Evolutionary conservation across 2,888 invertebrate genomes (phyloP).

Genomic region (Himalopsyche tibetana): DNA sequence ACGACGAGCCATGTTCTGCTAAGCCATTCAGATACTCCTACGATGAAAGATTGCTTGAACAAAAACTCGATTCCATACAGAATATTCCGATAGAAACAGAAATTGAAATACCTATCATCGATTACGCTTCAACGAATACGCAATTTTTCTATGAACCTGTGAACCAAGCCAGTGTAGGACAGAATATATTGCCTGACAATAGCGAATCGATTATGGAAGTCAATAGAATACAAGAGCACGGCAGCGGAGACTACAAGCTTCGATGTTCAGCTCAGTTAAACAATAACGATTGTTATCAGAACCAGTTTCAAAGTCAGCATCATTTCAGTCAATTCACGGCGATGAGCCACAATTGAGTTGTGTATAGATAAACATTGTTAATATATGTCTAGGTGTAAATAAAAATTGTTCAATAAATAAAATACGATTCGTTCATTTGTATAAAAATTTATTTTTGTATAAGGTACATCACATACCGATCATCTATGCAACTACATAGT

Average conservation of each 20-base stretch:
- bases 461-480: conserved; percentile 67
- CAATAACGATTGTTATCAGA: conserved; percentile 63
- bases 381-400: conserved; percentile 45
- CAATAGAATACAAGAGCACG: conserved; percentile 50
- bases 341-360: conserved; percentile 56
- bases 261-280: conserved; percentile 57
- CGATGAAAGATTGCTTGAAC: conserved; percentile 67
- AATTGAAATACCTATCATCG: conserved; percentile 70
- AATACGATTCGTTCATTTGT: conserved; percentile 70
- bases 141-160: conserved; percentile 64
- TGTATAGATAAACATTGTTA: conserved; percentile 36
- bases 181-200: conserved; percentile 50
- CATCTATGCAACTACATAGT: conserved; percentile 54
- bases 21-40: conserved; percentile 65
- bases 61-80: conserved; percentile 67
- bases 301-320: conserved; percentile 58
- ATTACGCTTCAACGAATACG: conserved; percentile 66
- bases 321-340: conserved; percentile 65
- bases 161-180: conserved; percentile 41
- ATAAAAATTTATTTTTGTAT: conserved; percentile 79
- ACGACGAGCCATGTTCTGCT: conserved; percentile 66
- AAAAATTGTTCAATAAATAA: conserved; percentile 67
- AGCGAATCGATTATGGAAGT: conserved; percentile 59
- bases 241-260: conserved; percentile 58
- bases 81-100: conserved; percentile 70